Evolutionary conservation across 2,888 invertebrate species (phyloP), one percentile per base, ranked within the genome.

Genomic region (Epirrhoe tristata): DNA sequence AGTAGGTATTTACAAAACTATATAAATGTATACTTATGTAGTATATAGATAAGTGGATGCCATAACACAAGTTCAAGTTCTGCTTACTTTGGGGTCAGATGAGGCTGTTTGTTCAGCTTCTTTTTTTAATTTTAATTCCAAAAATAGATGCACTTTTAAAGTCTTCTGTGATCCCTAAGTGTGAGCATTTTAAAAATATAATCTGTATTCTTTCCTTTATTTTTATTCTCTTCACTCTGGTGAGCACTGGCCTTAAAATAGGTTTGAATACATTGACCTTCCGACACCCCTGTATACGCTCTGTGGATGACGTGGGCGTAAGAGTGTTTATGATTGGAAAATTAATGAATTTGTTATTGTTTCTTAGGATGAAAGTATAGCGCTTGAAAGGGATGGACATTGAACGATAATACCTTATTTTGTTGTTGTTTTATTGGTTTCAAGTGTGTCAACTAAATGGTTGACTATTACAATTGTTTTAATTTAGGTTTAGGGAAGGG

Each of bases 351-450:
- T 66, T 71, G 43, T 60, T 55, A 51, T 51, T 61, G 48, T 54
- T 66, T 48, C 54, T 14, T 36, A 54, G 34, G 54, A 58, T 55
- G 62, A 65, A 63, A 65, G 66, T 67, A 63, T 34, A 32, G 34
- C 17, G 50, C 58, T 58, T 62, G 31, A 62, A 67, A 63, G 50
- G 63, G 63, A 61, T 66, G 66, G 57, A 69, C 56, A 59, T 59
- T 17, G 36, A 34, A 36, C n/a, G 6, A 17, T 36, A 58, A 57
- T 46, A 56, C 14, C 46, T 14, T 14, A 46, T 48, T 16, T 16
- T 16, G 48, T 48, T 16, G 48, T 16, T 16, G 5, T 48, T 48
- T 48, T 14, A 48, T 48, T 6, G 16, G 14, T 7, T 14, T 16
- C 48, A 48, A 48, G 14, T 43, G 39, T 43, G 39, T 12, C 8